Evolutionary conservation across 2,888 invertebrate genomes (phyloP).

Genomic region (Drosophila mercatorum): DNA sequence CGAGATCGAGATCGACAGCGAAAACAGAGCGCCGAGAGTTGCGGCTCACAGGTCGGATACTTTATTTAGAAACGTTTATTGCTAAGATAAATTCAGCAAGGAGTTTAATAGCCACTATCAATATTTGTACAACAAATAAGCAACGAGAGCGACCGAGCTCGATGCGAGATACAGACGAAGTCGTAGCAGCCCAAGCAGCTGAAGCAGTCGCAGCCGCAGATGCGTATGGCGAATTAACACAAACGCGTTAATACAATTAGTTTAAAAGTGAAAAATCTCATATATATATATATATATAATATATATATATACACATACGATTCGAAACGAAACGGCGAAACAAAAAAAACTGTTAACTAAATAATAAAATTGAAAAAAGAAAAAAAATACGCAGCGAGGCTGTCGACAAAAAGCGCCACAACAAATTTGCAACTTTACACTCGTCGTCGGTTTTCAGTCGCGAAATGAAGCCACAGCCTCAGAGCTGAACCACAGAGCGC

Average conservation of each 20-base stretch:
- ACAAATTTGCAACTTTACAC: conserved; percentile 73
- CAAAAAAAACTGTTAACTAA: conserved; percentile 41
- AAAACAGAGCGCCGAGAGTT: background rate
- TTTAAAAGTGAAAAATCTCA: conserved; percentile 69
- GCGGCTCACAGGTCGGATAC: conserved; percentile 37
- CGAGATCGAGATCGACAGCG: background rate
- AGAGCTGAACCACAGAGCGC: conserved; percentile 59
- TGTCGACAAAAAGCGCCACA: conserved; percentile 68
- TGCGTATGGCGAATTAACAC: conserved; percentile 75
- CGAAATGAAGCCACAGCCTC: conserved; percentile 75
- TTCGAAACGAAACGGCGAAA: conserved; percentile 42
- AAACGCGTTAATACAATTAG: conserved; percentile 76
- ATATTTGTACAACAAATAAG: conserved; percentile 73
- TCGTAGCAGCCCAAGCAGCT: conserved; percentile 5
- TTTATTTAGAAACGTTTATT: conserved; percentile 61
- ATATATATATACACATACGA: background rate
- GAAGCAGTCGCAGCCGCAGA: conserved; percentile 35
- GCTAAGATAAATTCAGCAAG: conserved; percentile 68
- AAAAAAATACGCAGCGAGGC: conserved; percentile 39
- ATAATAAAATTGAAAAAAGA: conserved; percentile 44
- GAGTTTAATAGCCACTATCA: conserved; percentile 65
- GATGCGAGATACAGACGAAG: conserved; percentile 42
- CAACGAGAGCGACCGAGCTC: conserved; percentile 43
- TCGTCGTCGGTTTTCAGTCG: conserved; percentile 72
- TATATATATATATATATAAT: conserved; percentile 27